A percentile compares a stretch with the other conserved stretches of the same genome.
Evolutionary conservation across 2,888 invertebrate species (phyloP).

Genomic region (Amblyjoppa proteus): DNA sequence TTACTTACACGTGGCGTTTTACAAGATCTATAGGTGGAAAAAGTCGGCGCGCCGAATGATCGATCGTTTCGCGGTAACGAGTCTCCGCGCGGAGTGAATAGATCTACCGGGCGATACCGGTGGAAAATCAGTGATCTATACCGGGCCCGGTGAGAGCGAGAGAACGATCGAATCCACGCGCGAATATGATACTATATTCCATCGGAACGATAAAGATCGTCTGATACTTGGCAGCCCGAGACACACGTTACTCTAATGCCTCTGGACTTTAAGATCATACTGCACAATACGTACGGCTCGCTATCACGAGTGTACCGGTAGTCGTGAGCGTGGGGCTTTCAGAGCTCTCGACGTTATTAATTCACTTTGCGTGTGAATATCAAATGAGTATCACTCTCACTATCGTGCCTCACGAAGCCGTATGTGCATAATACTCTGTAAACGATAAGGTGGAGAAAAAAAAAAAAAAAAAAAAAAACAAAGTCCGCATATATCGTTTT

Average conservation of each 20-base stretch:
- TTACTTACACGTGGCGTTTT: slow-evolving; percentile 41
- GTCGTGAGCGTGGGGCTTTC: slow-evolving; percentile 27
- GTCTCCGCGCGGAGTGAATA: slow-evolving; percentile 57
- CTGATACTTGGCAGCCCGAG: slow-evolving; percentile 53
- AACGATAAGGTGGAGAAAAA: neutral
- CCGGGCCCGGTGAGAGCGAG: slow-evolving; percentile 45
- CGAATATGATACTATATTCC: slow-evolving; percentile 60
- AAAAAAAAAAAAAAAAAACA: no score
- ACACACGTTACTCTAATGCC: slow-evolving; percentile 63
- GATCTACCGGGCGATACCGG: slow-evolving; percentile 57
- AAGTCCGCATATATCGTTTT: slow-evolving; percentile 34
- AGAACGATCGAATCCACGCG: slow-evolving; percentile 39
- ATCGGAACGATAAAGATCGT: slow-evolving; percentile 61
- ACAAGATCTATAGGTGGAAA: slow-evolving; percentile 45
- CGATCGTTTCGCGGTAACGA: slow-evolving; percentile 62
- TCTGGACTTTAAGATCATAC: slow-evolving; percentile 54
- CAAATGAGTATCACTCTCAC: slow-evolving; percentile 65
- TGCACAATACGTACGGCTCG: slow-evolving; percentile 9
- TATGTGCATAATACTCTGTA: slow-evolving; percentile 17
- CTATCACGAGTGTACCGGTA: slow-evolving; percentile 32
- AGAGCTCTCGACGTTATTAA: slow-evolving; percentile 52
- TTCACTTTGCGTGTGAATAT: slow-evolving; percentile 66
- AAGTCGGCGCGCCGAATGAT: slow-evolving; percentile 55
- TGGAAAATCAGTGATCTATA: slow-evolving; percentile 62
- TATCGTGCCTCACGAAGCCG: slow-evolving; percentile 52